These are phyloP conservation scores for Ceyx cyanopectus DNA, from an alignment of 2,113 vertebrate genomes.

Conservation along the genomic window DNA sequence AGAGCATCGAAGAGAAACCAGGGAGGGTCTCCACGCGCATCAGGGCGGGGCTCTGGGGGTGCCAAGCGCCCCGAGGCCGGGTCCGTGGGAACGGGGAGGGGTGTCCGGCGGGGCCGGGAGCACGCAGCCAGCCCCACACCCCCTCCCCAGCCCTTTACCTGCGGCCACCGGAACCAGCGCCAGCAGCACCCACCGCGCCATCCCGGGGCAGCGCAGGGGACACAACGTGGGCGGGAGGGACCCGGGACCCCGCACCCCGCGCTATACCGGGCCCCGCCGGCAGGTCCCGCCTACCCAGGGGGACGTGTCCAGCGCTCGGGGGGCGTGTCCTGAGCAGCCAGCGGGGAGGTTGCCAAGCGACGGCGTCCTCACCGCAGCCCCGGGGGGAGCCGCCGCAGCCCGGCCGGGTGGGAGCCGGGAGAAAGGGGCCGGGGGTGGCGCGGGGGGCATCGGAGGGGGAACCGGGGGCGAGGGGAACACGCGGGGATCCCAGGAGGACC, in stretches of 20 bases:
- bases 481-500: too few relatives aligned
- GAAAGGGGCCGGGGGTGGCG: not conserved
- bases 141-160: not conserved
- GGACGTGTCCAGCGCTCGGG: rapidly evolving
- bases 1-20: not conserved
- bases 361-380: not conserved
- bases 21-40: too few relatives aligned
- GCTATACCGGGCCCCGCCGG: not conserved
- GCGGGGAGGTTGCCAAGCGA: not conserved
- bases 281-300: not conserved
- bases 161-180: not conserved
- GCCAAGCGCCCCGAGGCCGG: too few relatives aligned
- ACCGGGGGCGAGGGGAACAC: too few relatives aligned
- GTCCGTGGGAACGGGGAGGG: too few relatives aligned
- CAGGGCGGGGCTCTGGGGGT: too few relatives aligned
- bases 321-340: not conserved
- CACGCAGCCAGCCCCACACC: too few relatives aligned
- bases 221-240: too few relatives aligned
- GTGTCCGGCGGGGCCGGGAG: too few relatives aligned
- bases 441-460: too few relatives aligned
- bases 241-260: not conserved
- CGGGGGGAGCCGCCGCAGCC: not conserved
- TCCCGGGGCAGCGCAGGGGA: not conserved
- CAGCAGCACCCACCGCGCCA: not conserved
- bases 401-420: too few relatives aligned